A percentile compares a stretch with the other conserved stretches of the same genome.
These are phyloP conservation scores for Sternotherus odoratus DNA, from an alignment of 2,797 vertebrate genomes.

Conservation along the genomic window DNA sequence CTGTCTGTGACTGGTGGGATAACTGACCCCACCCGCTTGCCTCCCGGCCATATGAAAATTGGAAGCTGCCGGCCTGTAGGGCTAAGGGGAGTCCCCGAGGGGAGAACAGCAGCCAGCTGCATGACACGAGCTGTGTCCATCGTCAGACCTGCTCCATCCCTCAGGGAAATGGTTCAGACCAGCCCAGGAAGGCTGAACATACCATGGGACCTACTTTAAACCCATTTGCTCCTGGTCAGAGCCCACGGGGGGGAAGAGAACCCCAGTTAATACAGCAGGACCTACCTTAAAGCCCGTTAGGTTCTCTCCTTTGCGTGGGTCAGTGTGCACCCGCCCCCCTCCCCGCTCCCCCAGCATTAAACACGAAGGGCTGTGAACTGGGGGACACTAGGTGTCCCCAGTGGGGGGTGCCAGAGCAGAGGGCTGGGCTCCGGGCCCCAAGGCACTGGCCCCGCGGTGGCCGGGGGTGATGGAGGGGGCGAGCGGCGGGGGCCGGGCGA, in stretches of 20 bases:
- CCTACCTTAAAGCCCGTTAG: neutral
- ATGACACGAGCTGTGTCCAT: neutral
- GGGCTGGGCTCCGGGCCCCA: neutral
- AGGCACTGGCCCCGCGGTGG: neutral
- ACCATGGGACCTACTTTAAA: neutral
- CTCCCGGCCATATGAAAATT: neutral
- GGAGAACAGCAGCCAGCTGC: neutral
- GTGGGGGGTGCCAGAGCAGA: neutral
- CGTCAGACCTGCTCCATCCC: neutral
- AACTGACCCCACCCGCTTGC: fast-evolving
- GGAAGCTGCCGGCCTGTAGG: neutral
- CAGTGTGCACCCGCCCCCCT: neutral
- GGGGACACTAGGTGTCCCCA: no score
- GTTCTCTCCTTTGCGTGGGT: neutral
- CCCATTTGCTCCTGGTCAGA: neutral
- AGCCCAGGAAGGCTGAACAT: neutral
- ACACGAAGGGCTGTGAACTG: neutral
- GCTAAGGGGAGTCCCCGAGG: neutral
- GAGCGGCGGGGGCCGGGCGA: no score
- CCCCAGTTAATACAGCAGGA: neutral
- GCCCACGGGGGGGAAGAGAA: neutral
- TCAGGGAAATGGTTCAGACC: neutral
- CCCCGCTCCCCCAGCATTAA: neutral
- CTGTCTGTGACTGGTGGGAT: neutral
- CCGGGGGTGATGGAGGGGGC: no score